Evolutionary conservation across 2,113 vertebrate species (phyloP).

Genomic region (Heterotilapia buettikoferi): DNA sequence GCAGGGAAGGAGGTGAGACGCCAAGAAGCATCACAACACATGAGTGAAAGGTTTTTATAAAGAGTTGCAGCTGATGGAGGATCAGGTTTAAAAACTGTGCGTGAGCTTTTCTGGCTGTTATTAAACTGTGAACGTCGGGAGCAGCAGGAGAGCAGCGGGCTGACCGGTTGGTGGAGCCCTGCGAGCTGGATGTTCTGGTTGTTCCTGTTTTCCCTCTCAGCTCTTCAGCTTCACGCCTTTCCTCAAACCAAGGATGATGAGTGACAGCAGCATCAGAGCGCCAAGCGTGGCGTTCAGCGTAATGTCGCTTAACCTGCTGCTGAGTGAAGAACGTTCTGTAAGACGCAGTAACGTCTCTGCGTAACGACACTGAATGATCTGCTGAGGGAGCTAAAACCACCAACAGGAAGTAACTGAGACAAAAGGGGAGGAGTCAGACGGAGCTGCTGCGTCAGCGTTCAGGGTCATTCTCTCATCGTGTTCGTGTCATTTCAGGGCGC

Average conservation of each 20-base stretch:
- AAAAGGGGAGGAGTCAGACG: not conserved
- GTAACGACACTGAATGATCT: not conserved
- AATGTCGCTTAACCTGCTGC: not conserved
- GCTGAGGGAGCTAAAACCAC: not conserved
- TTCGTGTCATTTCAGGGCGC: slow-evolving; percentile 56
- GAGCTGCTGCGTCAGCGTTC: not conserved
- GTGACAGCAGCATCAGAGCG: not conserved
- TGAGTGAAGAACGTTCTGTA: not conserved
- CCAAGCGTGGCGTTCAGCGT: not conserved
- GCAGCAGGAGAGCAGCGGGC: not conserved
- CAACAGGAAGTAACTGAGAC: not conserved
- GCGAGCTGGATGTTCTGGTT: not conserved
- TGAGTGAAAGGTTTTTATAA: accelerated
- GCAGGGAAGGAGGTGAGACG: slow-evolving; percentile 67
- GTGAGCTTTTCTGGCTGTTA: not conserved
- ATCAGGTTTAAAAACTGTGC: accelerated
- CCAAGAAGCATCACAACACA: not conserved
- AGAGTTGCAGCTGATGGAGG: not conserved
- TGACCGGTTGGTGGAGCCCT: not conserved
- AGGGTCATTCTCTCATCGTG: not conserved
- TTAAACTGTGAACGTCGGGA: accelerated
- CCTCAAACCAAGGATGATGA: not conserved
- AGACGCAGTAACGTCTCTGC: not conserved
- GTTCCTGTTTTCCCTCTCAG: not conserved
- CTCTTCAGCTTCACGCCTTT: not conserved